These are phyloP conservation scores for Damaliscus lunatus DNA, from an alignment of 2,113 vertebrate genomes.

Conservation along the genomic window DNA sequence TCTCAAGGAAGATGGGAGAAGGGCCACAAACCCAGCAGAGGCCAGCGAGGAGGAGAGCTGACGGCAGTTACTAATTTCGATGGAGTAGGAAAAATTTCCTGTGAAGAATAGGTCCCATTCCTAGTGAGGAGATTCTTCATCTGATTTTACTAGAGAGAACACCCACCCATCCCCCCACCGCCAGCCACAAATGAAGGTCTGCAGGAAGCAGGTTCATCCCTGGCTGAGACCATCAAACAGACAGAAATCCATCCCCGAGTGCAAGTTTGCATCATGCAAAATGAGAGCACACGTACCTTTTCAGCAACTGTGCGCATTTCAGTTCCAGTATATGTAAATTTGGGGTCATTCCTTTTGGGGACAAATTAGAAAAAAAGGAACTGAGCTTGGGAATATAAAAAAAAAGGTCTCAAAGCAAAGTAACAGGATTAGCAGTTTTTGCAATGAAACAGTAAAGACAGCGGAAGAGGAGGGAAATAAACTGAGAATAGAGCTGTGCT, in stretches of 20 bases:
- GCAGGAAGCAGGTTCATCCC: not conserved
- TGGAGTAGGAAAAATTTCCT: not conserved
- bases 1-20: not conserved
- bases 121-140: not conserved
- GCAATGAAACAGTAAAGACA: not conserved
- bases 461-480: not conserved
- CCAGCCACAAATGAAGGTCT: not conserved
- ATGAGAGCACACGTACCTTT: slow-evolving; percentile 64
- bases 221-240: not conserved
- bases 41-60: not conserved
- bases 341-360: slow-evolving; percentile 66
- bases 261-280: not conserved
- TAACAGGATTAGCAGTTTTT: slow-evolving; percentile 24
- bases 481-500: not conserved
- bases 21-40: not conserved
- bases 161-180: too few relatives aligned
- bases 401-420: not conserved
- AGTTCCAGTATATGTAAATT: slow-evolving; percentile 54
- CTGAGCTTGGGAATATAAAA: slow-evolving; percentile 33
- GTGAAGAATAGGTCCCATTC: not conserved
- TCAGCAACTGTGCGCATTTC: slow-evolving; percentile 64
- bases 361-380: slow-evolving; percentile 35
- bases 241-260: not conserved
- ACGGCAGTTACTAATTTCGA: not conserved
- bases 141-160: not conserved